Conservation (phyloP, 2,113 vertebrate genomes). For the human (Homo sapiens) region DNA sequence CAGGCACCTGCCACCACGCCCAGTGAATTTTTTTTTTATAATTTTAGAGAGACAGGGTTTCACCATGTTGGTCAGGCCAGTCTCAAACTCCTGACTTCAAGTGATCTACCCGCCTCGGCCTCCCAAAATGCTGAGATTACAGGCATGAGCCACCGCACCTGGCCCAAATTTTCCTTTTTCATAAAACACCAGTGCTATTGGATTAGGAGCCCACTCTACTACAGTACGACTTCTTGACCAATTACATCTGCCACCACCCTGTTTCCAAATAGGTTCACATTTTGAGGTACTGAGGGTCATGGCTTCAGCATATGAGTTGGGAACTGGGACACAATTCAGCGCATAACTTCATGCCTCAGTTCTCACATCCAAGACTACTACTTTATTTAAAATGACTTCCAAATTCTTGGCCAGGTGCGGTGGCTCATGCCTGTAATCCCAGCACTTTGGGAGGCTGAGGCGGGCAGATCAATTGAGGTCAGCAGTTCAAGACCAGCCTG, state of each 20-base stretch:
- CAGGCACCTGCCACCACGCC: fast-evolving
- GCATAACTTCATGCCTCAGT: not conserved
- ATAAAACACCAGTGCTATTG: not conserved
- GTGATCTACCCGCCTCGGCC: no score
- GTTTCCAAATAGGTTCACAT: not conserved
- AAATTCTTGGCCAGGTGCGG: no score
- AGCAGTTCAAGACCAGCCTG: not conserved
- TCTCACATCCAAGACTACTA: not conserved
- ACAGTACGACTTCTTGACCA: not conserved
- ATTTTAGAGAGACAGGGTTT: no score
- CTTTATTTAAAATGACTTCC: not conserved
- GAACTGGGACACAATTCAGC: not conserved
- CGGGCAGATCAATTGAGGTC: not conserved
- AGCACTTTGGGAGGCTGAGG: not conserved
- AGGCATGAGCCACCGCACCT: no score
- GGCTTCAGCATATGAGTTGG: not conserved
- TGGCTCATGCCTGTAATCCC: not conserved
- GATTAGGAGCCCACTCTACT: not conserved
- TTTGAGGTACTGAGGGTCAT: not conserved
- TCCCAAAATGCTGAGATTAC: no score
- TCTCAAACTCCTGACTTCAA: no score
- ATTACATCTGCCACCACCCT: not conserved
- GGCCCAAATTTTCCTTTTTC: not conserved
- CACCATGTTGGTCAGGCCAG: no score
- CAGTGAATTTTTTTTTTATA: no score